phyloP scores from a whole-genome alignment of 2,888 invertebrate species.

The Cheilosia grossa region DNA sequence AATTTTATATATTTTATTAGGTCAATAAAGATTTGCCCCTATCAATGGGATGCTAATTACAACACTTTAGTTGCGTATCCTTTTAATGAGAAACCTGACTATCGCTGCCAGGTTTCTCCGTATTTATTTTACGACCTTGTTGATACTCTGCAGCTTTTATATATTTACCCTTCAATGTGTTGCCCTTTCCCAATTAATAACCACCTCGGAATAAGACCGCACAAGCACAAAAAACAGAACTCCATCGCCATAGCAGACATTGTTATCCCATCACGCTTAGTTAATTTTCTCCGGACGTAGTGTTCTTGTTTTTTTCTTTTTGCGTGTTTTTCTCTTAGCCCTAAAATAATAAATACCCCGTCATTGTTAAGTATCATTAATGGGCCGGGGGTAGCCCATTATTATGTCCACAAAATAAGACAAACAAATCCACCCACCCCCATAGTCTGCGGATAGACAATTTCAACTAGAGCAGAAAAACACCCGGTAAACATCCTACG shows the following conservation, averaged over 20 bases:
- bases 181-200: background rate
- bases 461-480: constrained; percentile 40
- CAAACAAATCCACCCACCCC: background rate
- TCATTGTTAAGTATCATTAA: constrained; percentile 46
- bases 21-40: too few relatives aligned
- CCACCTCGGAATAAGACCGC: background rate
- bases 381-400: constrained; percentile 29
- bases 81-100: too few relatives aligned
- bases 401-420: constrained; percentile 12
- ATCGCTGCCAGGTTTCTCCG: too few relatives aligned
- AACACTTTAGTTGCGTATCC: too few relatives aligned
- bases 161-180: too few relatives aligned
- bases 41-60: too few relatives aligned
- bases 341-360: background rate
- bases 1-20: too few relatives aligned
- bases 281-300: constrained; percentile 27
- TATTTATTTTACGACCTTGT: too few relatives aligned
- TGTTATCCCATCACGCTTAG: constrained; percentile 44
- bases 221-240: background rate
- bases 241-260: background rate
- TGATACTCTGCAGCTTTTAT: too few relatives aligned
- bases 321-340: background rate
- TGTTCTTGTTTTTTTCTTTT: background rate
- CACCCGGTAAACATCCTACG: constrained; percentile 41
- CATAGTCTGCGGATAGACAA: constrained; percentile 20